Conservation (phyloP, 1,140 invertebrate species). For the Ceratosolen fusciceps region DNA sequence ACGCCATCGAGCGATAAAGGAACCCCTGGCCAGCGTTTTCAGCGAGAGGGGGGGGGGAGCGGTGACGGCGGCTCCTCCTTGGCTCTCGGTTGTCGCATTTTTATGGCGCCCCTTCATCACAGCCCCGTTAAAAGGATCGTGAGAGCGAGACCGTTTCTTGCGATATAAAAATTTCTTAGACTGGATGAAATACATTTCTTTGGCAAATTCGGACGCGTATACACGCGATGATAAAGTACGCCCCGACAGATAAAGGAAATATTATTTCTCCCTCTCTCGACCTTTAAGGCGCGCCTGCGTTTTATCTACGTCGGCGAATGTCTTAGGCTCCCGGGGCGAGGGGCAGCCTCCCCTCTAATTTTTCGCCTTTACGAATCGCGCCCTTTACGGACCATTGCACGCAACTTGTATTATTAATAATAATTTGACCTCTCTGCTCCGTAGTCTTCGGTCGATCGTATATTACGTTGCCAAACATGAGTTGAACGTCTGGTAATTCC, state of each 20-base stretch:
- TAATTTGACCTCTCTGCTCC: too few relatives aligned
- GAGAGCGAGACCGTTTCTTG: neutral
- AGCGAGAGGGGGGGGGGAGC: too few relatives aligned
- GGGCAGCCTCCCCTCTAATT: neutral
- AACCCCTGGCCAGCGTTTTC: neutral
- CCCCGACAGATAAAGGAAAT: neutral
- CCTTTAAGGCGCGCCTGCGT: neutral
- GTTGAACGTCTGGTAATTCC: too few relatives aligned
- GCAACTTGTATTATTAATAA: too few relatives aligned
- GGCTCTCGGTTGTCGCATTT: neutral
- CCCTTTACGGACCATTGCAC: too few relatives aligned
- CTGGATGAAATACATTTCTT: neutral
- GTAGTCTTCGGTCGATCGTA: too few relatives aligned
- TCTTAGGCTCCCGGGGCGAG: neutral
- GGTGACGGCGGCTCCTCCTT: neutral
- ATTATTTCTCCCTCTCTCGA: neutral
- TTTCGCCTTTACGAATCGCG: neutral
- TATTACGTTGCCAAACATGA: too few relatives aligned
- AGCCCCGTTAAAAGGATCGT: neutral
- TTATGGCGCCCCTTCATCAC: neutral
- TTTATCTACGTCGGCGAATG: neutral
- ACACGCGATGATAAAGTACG: constrained; percentile 4
- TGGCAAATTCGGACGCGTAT: neutral
- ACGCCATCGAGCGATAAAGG: constrained; percentile 32
- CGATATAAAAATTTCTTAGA: neutral